Evolutionary conservation across 2,888 invertebrate genomes (phyloP).

Genomic region (Sclerodermus sp.): DNA sequence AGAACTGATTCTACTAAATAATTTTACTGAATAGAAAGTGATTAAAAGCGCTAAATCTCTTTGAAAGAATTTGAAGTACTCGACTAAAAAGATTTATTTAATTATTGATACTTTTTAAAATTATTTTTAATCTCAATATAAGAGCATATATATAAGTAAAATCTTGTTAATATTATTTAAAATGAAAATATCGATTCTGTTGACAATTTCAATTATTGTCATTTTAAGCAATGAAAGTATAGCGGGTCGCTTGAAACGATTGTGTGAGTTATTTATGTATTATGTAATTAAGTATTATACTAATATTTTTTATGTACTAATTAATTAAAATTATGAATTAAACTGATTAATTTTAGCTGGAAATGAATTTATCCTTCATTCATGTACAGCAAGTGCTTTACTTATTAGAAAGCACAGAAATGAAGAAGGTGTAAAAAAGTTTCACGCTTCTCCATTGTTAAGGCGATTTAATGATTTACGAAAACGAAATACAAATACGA

Average conservation of each 20-base stretch:
- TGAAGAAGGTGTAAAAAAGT: conserved; percentile 4
- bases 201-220: conserved; percentile 9
- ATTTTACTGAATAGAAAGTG: too few species aligned
- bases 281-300: neutral
- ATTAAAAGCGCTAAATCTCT: too few species aligned
- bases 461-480: neutral
- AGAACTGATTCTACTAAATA: too few species aligned
- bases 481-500: neutral
- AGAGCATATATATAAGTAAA: too few species aligned
- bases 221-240: conserved; percentile 20
- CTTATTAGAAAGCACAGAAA: conserved; percentile 37
- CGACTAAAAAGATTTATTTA: neutral
- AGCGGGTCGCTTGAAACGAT: conserved; percentile 25
- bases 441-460: too few species aligned
- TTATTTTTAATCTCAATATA: neutral
- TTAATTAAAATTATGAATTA: neutral
- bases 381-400: conserved; percentile 49
- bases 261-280: conserved; percentile 23
- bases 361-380: conserved; percentile 46
- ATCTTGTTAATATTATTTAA: too few species aligned
- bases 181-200: too few species aligned
- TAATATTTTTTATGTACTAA: too few species aligned
- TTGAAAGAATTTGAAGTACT: too few species aligned
- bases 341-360: conserved; percentile 21
- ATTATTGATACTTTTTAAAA: neutral